Base-by-base conservation (phyloP, 2,888 invertebrate genomes). In the Drosophila eohydei region DNA sequence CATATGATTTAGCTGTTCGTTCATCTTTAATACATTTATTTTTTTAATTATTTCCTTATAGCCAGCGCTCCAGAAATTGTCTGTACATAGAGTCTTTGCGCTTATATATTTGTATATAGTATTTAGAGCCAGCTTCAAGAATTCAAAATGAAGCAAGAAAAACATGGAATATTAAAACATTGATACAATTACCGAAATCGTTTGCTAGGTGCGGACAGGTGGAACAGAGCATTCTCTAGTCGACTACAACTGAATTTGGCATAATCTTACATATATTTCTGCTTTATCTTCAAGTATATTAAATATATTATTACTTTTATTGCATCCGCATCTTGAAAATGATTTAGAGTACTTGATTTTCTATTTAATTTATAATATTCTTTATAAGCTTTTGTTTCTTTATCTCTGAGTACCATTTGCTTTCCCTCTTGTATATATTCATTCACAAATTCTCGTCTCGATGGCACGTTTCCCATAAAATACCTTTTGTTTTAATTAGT, bases 211-310 rank as follows among this genome's bases (percentile, higher is more conserved):
- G 21, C 21, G 21, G 21, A 21, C 21, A 21, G 21, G 21, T 21
- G 1, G 21, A 1, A 21, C 26, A 44, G 57, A 7, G n/a, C 14
- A 56, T n/a, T 34, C 26, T 3, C 2, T n/a, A 26, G 44, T 34
- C 56, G 56, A 4, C n/a, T n/a, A 34, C 11, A 12, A 2, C 0
- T 7, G 1, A 36, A 2, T n/a, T 11, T 14, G 12, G 0, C 14
- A 8, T 14, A 58, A 16, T 21, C 14, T 30, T 14, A 40, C 11
- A 32, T 16, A 12, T 8, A 30, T 48, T 46, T 16, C 9, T 9
- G 28, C 48, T 32, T 48, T 40, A 48, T 58, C 58, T 58, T 58
- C 14, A 40, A 38, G 58, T 48, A 28, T 48, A 11, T 44, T 36
- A 12, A 48, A 50, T 50, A 30, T 50, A 30, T 59, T 40, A 14